These are phyloP conservation scores for Sparus aurata DNA, from an alignment of 2,797 vertebrate species.

Conservation along the genomic window DNA sequence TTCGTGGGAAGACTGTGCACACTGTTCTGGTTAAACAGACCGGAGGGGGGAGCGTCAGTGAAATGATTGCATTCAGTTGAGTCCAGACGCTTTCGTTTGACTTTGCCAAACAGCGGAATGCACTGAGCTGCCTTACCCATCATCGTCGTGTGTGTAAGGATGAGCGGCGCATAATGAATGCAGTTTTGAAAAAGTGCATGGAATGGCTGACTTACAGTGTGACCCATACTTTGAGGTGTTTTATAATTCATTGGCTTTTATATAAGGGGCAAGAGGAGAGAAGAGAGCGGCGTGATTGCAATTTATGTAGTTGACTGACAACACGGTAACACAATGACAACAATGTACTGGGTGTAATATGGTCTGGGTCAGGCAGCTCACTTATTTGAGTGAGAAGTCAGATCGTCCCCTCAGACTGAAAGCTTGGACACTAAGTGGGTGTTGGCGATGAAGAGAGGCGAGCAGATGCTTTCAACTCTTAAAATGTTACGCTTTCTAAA, in stretches of 20 bases:
- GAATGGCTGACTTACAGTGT: not conserved
- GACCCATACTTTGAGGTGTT: not conserved
- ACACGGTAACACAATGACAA: not conserved
- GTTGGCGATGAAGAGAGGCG: not conserved
- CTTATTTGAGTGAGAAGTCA: not conserved
- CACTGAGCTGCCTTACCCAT: not conserved
- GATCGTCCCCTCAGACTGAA: not conserved
- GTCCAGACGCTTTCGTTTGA: not conserved
- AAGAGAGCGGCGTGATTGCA: not conserved
- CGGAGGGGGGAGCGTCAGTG: not conserved
- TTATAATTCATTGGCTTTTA: not conserved
- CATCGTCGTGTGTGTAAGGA: not conserved
- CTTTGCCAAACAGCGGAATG: conserved; percentile 1
- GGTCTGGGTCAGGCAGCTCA: not conserved
- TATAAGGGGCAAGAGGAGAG: not conserved
- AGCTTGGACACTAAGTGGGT: not conserved
- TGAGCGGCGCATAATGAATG: not conserved
- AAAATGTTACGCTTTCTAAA: not conserved
- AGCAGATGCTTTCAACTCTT: not conserved
- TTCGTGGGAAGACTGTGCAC: not conserved
- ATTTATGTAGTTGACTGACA: not conserved
- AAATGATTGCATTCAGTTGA: not conserved
- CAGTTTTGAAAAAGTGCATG: not conserved
- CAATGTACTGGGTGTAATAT: not conserved
- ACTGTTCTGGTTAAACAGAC: not conserved